Base-by-base conservation (phyloP, 2,888 invertebrate genomes). In the Heliconius ethilla region DNA sequence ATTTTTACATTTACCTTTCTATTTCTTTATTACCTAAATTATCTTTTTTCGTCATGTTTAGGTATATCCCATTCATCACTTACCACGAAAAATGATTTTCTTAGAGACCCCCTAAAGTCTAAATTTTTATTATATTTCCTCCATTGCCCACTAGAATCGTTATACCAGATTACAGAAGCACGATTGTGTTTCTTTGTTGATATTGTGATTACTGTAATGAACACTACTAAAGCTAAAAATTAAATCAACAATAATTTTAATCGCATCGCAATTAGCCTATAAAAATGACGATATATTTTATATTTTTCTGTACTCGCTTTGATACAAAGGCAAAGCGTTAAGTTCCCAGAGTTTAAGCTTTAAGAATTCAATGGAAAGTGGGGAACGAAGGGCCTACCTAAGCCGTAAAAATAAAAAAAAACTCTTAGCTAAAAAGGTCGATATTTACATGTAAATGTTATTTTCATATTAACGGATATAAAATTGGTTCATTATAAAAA, bases 21-120 rank as follows among this genome's bases (percentile, higher is more conserved):
- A 18, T 18, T 51, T 51, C 15, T 51, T 51, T 15, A 11, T 3
- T 55, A n/a, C 22, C n/a, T n/a, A n/a, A n/a, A n/a, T 22, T 55
- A 18, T 59, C 10, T 10, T 59, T 59, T n/a, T 10, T 59, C 10
- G n/a, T 10, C 59, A n/a, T 59, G 10, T 4, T 59, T 9, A n/a
- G n/a, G n/a, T n/a, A 59, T n/a, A n/a, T n/a, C 22, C n/a, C n/a
- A n/a, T 59, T 9, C 22, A n/a, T 59, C 22, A 75, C 74, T 67
- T 80, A 82, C 81, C 81, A 82, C 73, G 40, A 80, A 80, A 69
- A 82, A 78, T 10, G 45, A 5, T 55, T 80, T 79, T 55, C 79
- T 79, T 0, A 83, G 29, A 25, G 10, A 27, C 33, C 79, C 79
- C 51, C 70, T 78, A 15, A 80, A 29, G 59, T 80, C 79, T 18